Evolutionary conservation across 2,113 vertebrate species (phyloP).

Genomic region (Ellobius talpinus): DNA sequence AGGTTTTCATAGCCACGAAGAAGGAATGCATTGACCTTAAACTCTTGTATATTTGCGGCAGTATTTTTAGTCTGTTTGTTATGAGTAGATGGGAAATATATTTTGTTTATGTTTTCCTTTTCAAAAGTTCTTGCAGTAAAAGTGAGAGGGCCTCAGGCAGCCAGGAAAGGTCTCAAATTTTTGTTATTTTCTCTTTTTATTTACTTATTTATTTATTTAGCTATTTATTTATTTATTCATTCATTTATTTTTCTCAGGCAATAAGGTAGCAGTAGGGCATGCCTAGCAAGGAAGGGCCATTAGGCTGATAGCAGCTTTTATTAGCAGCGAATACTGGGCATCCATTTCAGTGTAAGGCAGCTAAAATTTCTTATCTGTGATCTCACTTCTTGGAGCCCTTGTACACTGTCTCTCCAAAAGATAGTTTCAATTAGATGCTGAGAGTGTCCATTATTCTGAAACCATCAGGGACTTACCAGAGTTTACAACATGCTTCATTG

Average conservation of each 20-base stretch:
- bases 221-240: slow-evolving; percentile 44
- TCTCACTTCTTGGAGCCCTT: background rate
- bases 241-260: background rate
- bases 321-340: background rate
- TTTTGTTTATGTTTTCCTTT: slow-evolving; percentile 85
- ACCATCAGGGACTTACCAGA: background rate
- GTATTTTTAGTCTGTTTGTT: slow-evolving; percentile 85
- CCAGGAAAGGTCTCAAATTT: slow-evolving; percentile 68
- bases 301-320: background rate
- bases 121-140: slow-evolving; percentile 73
- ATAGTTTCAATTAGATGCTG: background rate
- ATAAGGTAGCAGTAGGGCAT: background rate
- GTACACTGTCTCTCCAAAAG: background rate
- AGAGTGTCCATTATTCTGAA: background rate
- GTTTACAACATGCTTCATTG: background rate
- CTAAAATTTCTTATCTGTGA: background rate
- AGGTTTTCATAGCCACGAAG: slow-evolving; percentile 82
- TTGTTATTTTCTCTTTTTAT: slow-evolving; percentile 54
- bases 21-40: slow-evolving; percentile 87
- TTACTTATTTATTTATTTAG: slow-evolving; percentile 36
- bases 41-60: slow-evolving; percentile 82
- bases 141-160: slow-evolving; percentile 82
- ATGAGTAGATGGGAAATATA: slow-evolving; percentile 78
- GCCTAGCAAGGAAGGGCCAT: background rate
- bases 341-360: background rate